Percentiles rank a stretch among this genome's conserved stretches.
Evolutionary conservation across 2,113 vertebrate genomes (phyloP).

Genomic region (Phalacrocorax carbo): DNA sequence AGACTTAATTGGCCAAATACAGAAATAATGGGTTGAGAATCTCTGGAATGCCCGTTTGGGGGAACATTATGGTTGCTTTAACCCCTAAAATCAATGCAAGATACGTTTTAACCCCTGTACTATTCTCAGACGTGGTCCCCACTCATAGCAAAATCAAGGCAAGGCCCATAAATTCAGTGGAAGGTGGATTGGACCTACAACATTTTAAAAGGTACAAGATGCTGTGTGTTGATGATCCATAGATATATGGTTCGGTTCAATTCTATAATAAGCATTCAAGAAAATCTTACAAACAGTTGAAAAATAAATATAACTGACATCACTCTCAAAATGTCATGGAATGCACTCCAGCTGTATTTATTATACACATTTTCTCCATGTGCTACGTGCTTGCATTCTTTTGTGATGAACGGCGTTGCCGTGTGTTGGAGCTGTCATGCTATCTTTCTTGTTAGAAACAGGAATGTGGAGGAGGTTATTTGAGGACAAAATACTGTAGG

Average conservation of each 20-base stretch:
- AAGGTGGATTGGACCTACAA: neutral
- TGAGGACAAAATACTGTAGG: conserved; percentile 13
- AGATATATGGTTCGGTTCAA: neutral
- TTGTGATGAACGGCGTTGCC: neutral
- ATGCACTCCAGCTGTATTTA: conserved; percentile 32
- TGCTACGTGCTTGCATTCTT: conserved; percentile 40
- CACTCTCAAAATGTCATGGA: neutral
- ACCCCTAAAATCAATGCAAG: neutral
- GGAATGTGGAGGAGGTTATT: conserved; percentile 19
- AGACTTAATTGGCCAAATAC: neutral
- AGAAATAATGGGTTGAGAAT: neutral
- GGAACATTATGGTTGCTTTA: neutral
- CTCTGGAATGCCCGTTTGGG: neutral
- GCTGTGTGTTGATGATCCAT: neutral
- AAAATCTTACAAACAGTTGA: conserved; percentile 13
- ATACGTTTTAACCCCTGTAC: neutral
- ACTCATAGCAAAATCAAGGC: neutral
- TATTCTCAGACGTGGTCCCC: neutral
- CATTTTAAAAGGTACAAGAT: neutral
- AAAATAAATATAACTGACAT: conserved; percentile 41
- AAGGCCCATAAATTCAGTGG: neutral
- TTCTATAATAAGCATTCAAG: neutral
- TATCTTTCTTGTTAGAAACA: conserved; percentile 3
- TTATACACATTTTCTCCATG: conserved; percentile 3
- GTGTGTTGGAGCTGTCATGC: neutral